These are phyloP conservation scores for Spondyliosoma cantharus DNA, from an alignment of 2,797 vertebrate genomes.

Conservation along the genomic window DNA sequence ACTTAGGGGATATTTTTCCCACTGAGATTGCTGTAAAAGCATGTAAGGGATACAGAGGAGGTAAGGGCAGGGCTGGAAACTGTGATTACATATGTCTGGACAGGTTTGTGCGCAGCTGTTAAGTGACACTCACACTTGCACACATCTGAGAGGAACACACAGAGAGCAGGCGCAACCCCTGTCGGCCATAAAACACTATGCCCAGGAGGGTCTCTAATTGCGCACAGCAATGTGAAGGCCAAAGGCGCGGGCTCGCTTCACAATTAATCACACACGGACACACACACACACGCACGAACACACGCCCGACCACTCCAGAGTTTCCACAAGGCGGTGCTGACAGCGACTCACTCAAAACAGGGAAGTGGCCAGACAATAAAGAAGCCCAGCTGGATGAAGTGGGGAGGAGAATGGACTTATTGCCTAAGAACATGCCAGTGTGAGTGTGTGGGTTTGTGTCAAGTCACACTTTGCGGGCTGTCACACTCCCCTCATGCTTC, in stretches of 20 bases:
- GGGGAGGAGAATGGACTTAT: conserved; percentile 26
- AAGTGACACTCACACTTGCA: conserved; percentile 45
- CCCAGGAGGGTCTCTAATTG: conserved; percentile 71
- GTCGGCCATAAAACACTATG: conserved; percentile 66
- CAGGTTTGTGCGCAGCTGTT: conserved; percentile 60
- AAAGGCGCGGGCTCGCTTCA: conserved; percentile 52
- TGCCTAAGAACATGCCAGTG: conserved; percentile 49
- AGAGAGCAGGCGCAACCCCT: conserved; percentile 63
- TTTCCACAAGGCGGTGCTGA: conserved; percentile 64
- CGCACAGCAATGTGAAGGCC: conserved; percentile 57
- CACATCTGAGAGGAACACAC: conserved; percentile 75
- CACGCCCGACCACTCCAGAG: conserved; percentile 16
- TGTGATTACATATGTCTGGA: conserved; percentile 67
- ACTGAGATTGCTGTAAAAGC: conserved; percentile 14
- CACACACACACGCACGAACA: conserved; percentile 20
- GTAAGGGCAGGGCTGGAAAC: conserved; percentile 69
- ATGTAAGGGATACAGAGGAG: conserved; percentile 39
- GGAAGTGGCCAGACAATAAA: conserved; percentile 71
- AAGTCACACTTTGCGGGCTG: conserved; percentile 34
- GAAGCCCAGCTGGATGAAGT: conserved; percentile 61
- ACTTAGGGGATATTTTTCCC: conserved; percentile 22
- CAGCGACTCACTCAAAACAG: conserved; percentile 66
- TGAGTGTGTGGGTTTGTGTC: conserved; percentile 47
- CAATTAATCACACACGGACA: conserved; percentile 60
- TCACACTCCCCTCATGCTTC: conserved; percentile 27